Base-by-base conservation (phyloP, 2,797 vertebrate species). In the Crenichthys baileyi region DNA sequence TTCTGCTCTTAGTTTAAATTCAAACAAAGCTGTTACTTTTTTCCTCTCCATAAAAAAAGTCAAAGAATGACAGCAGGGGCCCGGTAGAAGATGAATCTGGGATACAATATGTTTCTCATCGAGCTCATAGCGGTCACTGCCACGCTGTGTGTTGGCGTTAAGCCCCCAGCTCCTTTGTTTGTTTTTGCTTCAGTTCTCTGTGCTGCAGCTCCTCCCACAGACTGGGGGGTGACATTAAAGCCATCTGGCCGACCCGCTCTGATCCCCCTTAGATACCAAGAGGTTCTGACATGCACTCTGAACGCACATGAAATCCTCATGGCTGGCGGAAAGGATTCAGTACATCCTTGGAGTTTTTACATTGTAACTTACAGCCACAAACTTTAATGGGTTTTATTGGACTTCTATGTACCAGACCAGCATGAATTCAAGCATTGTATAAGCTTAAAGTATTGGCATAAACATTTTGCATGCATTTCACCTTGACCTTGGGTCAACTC, bases 61-160 rank as follows among this genome's bases (percentile, higher is more conserved):
- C 87, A 78, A 84, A 88, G 72, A 86, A 90, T 83, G 75, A 83
- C 72, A 72, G 73, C 18, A 83, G 80, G 79, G 87, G 84, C 67
- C 46, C 79, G 74, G 87, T 85, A 87, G 85, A 82, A 84, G 85
- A 78, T 81, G 82, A 90, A 92, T 94, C 79, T 88, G 78, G 91
- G 89, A 90, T 93, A 61, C 90, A 94, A 86, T 93, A 88, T 94
- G 94, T 92, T 94, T 95, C 87, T 88, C 85, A 93, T 95, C 83
- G 83, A 72, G 79, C 74, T 87, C 24, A 44, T 88, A 85, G 90
- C 85, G 48, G 75, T 89, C 90, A 80, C 31, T 88, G 84, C 83
- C 81, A 77, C 6, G 61, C 90, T 82, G 84, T 84, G 73, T 86
- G 87, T 81, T 31, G 29, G 74, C 48, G 29, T 73, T 80, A 61